Evolutionary conservation across 2,113 vertebrate genomes (phyloP).

Genomic region (Nettapus auritus): DNA sequence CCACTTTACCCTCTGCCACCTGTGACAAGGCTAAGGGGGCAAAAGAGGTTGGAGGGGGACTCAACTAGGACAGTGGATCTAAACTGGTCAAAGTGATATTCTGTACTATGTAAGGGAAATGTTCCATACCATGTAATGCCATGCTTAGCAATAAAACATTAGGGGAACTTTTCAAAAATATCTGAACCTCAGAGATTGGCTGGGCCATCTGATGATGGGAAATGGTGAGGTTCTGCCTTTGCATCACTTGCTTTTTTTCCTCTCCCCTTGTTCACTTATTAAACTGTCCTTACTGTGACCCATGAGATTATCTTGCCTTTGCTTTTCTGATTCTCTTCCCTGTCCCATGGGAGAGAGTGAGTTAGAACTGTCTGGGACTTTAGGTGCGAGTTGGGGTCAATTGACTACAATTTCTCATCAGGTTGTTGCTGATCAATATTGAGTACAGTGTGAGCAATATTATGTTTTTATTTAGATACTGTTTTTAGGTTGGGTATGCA

Average conservation of each 20-base stretch:
- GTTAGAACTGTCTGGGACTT: not conserved
- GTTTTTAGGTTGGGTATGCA: not conserved
- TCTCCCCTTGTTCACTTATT: not conserved
- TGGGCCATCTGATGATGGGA: not conserved
- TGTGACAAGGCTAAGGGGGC: not conserved
- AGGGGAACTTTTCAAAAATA: not conserved
- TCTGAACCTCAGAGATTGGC: not conserved
- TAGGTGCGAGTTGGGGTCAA: not conserved
- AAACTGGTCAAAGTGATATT: not conserved
- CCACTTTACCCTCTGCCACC: not conserved
- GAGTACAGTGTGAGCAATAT: not conserved
- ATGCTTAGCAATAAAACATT: not conserved
- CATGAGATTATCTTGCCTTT: not conserved
- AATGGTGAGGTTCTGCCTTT: not conserved
- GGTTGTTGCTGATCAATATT: not conserved
- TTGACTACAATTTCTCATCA: not conserved
- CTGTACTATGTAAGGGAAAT: not conserved
- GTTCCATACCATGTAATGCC: not conserved
- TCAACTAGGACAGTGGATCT: not conserved
- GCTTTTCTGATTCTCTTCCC: not conserved
- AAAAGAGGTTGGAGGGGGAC: not conserved
- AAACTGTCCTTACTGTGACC: not conserved
- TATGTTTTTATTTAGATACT: not conserved
- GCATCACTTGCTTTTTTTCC: accelerated
- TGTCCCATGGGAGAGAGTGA: not conserved